Base-by-base conservation (phyloP, 2,113 vertebrate species). In the Sarotherodon lohbergeri region DNA sequence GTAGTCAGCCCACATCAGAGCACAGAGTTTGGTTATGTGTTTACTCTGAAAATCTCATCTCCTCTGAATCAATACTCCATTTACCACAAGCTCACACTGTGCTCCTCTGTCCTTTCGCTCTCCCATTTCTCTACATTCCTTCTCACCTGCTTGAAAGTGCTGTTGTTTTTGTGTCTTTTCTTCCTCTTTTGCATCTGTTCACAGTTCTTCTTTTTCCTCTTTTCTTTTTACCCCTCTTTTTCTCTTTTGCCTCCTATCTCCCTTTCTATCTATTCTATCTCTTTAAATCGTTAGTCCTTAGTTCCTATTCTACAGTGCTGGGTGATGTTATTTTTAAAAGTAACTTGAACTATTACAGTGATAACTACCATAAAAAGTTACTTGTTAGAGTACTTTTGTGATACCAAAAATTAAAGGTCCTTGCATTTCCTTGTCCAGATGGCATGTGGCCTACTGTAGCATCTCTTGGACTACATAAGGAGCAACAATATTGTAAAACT, bases 1-100 rank as follows among this genome's bases (percentile, higher is more conserved):
- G 59, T 5, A 52, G 52, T 9, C 80, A 73, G 79, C 76, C 76
- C 86, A 80, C 84, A 83, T 86, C 79, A 32, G 80, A 86, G 87
- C 78, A 8, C 81, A 6, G 79, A 68, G 88, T 87, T 89, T 91
- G 89, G 88, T 93, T 92, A 82, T 90, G 91, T 92, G 91, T 95
- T 95, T 91, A 87, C 92, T 93, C 85, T 82, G 90, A 92, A 90
- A 95, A 93, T 92, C 91, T 95, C 94, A 94, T 95, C 92, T 94
- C 86, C 90, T 88, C 89, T 86, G 54, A 94, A 94, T 95, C 94
- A 91, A 95, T 94, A 95, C 86, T 91, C 90, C 86, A 94, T 95
- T 95, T 95, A 92, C 86, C 91, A 79, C 32, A 1, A 89, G 85
- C 88, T 91, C 90, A 79, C 90, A 73, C 87, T 27, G 54, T 34